Conservation (phyloP, 1,140 invertebrate species). For the Reticulitermes speratus region DNA sequence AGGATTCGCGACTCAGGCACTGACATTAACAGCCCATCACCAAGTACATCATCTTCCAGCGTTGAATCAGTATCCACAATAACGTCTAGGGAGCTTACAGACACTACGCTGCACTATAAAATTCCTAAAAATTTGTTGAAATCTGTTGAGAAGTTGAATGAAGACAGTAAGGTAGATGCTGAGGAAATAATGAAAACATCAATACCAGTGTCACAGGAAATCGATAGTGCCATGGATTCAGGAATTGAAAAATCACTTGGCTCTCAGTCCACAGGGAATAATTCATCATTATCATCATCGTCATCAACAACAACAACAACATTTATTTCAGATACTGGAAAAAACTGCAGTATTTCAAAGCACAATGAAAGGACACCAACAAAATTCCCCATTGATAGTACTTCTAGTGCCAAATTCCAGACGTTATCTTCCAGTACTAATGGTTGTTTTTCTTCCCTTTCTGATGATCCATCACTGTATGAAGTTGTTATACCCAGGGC, state of each 20-base stretch:
- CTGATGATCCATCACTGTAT: constrained; percentile 1
- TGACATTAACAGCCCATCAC: constrained; percentile 31
- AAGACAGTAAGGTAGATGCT: background rate
- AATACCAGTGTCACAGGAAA: background rate
- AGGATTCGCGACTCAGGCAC: constrained; percentile 30
- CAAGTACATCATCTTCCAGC: background rate
- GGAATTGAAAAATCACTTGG: background rate
- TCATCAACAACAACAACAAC: too few species aligned
- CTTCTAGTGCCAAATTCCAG: background rate
- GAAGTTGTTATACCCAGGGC: constrained; percentile 24
- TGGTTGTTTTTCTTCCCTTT: background rate
- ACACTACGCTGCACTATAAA: background rate
- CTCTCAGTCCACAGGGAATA: background rate
- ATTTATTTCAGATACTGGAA: background rate
- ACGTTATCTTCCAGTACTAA: background rate
- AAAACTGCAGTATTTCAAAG: background rate
- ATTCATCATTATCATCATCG: background rate
- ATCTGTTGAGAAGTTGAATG: background rate
- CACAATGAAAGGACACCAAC: background rate
- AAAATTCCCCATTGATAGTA: background rate
- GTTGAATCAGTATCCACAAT: background rate
- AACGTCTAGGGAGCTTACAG: background rate
- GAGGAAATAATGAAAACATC: background rate
- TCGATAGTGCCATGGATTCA: background rate
- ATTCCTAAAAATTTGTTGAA: background rate